Evolutionary conservation across 1,140 invertebrate species (phyloP).

Genomic region (Thalassaphorura encarpata): DNA sequence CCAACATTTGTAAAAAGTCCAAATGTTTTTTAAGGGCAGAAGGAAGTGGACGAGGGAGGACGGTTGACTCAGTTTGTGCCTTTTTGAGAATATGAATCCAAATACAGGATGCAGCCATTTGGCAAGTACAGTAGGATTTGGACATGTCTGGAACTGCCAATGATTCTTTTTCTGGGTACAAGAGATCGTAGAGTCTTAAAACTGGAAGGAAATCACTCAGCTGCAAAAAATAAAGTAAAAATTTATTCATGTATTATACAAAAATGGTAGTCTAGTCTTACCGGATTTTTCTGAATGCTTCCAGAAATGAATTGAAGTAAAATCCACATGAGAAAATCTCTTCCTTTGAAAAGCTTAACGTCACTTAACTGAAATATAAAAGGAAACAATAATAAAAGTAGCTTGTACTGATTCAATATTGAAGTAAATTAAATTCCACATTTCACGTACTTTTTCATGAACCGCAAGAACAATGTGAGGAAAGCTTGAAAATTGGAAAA

Average conservation of each 20-base stretch:
- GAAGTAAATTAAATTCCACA: too few relatives aligned
- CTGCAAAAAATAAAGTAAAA: conserved; percentile 40
- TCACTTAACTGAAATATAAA: conserved; percentile 51
- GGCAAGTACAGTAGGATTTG: conserved; percentile 74
- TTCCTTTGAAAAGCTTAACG: conserved; percentile 69
- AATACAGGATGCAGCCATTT: conserved; percentile 88
- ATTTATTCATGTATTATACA: conserved; percentile 5
- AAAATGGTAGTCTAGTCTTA: too few relatives aligned
- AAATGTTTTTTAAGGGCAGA: conserved; percentile 71
- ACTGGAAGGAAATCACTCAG: conserved; percentile 81
- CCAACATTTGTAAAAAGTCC: conserved; percentile 46
- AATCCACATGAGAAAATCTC: conserved; percentile 96
- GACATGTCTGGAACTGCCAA: conserved; percentile 79
- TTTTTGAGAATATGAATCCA: conserved; percentile 94
- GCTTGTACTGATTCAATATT: too few relatives aligned
- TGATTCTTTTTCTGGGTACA: conserved; percentile 75
- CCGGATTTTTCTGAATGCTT: conserved; percentile 87
- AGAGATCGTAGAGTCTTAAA: conserved; percentile 77
- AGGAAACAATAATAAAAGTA: conserved; percentile 15
- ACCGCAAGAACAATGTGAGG: conserved; percentile 80
- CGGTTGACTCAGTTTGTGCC: conserved; percentile 65
- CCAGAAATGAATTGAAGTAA: conserved; percentile 94
- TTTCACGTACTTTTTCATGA: too few relatives aligned
- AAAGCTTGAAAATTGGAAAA: conserved; percentile 81
- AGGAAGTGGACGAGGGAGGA: conserved; percentile 66